These are phyloP conservation scores for Andrena dorsata DNA, from an alignment of 2,888 invertebrate genomes.

Conservation along the genomic window DNA sequence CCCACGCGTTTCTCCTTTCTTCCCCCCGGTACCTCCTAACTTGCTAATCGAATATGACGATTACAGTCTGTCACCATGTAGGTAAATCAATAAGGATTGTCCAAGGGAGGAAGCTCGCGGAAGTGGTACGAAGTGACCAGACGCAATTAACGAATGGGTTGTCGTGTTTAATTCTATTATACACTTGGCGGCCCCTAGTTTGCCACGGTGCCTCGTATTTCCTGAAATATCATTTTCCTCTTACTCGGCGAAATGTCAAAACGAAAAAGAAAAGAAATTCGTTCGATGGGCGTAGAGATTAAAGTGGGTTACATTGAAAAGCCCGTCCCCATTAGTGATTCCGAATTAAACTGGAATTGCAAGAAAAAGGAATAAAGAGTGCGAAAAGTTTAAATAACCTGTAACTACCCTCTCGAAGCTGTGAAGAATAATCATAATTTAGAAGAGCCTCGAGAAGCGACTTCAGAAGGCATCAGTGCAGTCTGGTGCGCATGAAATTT, in stretches of 20 bases:
- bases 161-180: slow-evolving; percentile 20
- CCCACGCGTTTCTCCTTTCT: background rate
- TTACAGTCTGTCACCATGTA: background rate
- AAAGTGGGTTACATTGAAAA: slow-evolving; percentile 45
- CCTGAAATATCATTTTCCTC: slow-evolving; percentile 26
- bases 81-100: background rate
- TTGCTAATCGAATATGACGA: background rate
- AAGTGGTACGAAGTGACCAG: background rate
- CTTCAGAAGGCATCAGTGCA: slow-evolving; percentile 4
- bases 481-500: background rate
- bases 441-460: background rate
- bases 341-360: slow-evolving; percentile 40
- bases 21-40: background rate
- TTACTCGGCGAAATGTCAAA: background rate
- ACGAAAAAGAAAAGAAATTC: background rate
- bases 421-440: background rate
- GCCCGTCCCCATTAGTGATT: slow-evolving; percentile 24
- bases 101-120: background rate
- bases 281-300: slow-evolving; percentile 21
- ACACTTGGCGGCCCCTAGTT: background rate
- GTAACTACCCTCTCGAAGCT: slow-evolving; percentile 15
- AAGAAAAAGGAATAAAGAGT: background rate
- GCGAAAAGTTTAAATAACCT: background rate
- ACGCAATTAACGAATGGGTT: slow-evolving; percentile 14
- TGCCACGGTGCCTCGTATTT: background rate